Conservation (phyloP, 2,797 vertebrate species). For the Eulemur rubriventer region DNA sequence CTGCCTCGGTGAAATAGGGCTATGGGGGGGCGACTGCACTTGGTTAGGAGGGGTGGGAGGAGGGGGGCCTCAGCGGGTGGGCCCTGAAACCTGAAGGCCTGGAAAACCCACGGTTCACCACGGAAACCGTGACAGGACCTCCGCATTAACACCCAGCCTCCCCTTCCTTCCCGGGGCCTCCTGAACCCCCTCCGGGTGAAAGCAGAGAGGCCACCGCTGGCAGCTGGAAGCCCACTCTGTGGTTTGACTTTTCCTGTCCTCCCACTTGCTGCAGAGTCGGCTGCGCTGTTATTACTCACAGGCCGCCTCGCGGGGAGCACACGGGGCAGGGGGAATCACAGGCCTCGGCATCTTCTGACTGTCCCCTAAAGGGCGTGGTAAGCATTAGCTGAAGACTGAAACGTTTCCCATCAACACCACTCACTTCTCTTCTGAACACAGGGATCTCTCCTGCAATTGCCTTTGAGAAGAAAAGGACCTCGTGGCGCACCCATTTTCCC, state of each 20-base stretch:
- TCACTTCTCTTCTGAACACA: conserved; percentile 57
- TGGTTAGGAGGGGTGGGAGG: neutral
- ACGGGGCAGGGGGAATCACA: conserved; percentile 70
- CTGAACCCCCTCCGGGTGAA: neutral
- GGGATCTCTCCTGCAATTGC: neutral
- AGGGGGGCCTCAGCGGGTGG: neutral
- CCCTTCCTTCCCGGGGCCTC: neutral
- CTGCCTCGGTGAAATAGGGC: fast-evolving
- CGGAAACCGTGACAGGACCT: conserved; percentile 7
- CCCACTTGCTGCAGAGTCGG: conserved; percentile 77
- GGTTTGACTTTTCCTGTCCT: conserved; percentile 78
- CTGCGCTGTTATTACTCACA: conserved; percentile 75
- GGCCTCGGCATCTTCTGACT: neutral
- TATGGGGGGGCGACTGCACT: fast-evolving
- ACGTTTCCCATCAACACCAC: conserved; percentile 49
- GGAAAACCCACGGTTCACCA: conserved; percentile 65
- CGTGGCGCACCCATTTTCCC: neutral
- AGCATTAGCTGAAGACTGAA: conserved; percentile 8
- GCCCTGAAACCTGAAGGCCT: neutral
- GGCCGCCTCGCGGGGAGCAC: neutral
- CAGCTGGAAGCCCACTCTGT: conserved; percentile 51
- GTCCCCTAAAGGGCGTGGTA: neutral
- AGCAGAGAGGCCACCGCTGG: neutral
- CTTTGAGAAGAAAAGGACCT: neutral
- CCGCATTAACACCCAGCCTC: neutral